A percentile compares a stretch with the other conserved stretches of the same genome.
phyloP scores from a whole-genome alignment of 2,888 invertebrate species.

The Liodrosophila aerea region DNA sequence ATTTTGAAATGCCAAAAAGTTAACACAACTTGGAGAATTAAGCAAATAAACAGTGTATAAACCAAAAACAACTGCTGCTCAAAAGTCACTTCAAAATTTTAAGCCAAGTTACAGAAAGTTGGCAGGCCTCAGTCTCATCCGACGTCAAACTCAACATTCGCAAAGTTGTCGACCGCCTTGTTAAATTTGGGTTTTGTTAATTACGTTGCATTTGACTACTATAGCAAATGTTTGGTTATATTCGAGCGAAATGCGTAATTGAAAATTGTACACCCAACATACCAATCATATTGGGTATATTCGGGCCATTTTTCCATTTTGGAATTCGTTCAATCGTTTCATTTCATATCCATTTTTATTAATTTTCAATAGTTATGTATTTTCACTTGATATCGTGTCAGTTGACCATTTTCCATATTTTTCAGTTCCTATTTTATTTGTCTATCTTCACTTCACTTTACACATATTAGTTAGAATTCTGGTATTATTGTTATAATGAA shows the following conservation, averaged over 20 bases:
- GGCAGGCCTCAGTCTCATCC: not conserved
- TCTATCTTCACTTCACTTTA: too few species aligned
- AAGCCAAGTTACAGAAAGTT: slow-evolving; percentile 5
- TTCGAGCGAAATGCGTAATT: slow-evolving; percentile 30
- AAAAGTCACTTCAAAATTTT: slow-evolving; percentile 1
- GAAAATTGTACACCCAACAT: slow-evolving; percentile 5
- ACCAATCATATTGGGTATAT: too few species aligned
- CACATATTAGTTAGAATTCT: too few species aligned
- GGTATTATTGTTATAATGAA: too few species aligned
- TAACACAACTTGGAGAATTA: slow-evolving; percentile 2
- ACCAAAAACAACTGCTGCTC: not conserved
- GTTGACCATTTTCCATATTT: too few species aligned
- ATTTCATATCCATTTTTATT: too few species aligned
- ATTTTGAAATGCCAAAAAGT: slow-evolving; percentile 6
- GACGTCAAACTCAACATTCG: not conserved
- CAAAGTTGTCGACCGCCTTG: slow-evolving; percentile 5
- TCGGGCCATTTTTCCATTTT: too few species aligned
- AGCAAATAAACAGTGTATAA: slow-evolving; percentile 7
- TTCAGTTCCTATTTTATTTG: too few species aligned
- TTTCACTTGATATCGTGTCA: too few species aligned
- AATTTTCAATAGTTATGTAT: too few species aligned
- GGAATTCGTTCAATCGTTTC: too few species aligned
- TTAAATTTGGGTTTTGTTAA: slow-evolving; percentile 26
- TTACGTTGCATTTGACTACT: slow-evolving; percentile 23
- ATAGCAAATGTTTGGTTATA: slow-evolving; percentile 11